Evolutionary conservation across 2,888 invertebrate genomes (phyloP), one percentile per base, ranked within the genome.

Genomic region (Furcula furcula): DNA sequence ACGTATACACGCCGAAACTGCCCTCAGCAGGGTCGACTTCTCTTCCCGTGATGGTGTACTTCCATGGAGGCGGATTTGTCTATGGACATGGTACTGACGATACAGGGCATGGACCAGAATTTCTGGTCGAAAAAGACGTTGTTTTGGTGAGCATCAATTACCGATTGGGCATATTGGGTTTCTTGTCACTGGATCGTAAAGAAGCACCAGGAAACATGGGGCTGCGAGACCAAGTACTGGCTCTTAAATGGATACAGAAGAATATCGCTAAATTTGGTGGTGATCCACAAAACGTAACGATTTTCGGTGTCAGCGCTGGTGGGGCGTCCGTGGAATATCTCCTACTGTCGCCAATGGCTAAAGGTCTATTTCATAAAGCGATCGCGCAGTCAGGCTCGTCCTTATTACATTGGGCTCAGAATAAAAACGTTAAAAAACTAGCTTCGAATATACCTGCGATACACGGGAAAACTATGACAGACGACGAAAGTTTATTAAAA

Each of bases 1-100:
- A 94, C 65, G 91, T 94, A 0, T 94, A 92, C 59, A 91, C 92
- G 10, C 92, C 92, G 1, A 80, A 66, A 39, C 55, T 90, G 42
- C 75, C 77, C 0, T 29, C 57, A 5, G 38, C 46, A 12, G 48
- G 42, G 7, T 26, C 40, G 4, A 15, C 43, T 7, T 46, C 48
- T 2, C 42, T 76, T 4, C 85, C 89, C 1, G 88, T 89, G 0
- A 89, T 89, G 88, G 77, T 89, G 1, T 88, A 74, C 40, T 51
- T 85, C 5, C 89, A 89, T 40, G 89, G 89, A 11, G 89, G 89
- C 3, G 89, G 89, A 1, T 89, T 89, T 45, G 21, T 86, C 6
- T 76, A 74, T 40, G 89, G 89, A 2, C 60, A 69, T 37, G 88
- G 88, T 4, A 88, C 87, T 6, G 81, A 87, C 34, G 73, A 75